Evolutionary conservation across 2,888 invertebrate species (phyloP).

Genomic region (Drosophila imparisetae): DNA sequence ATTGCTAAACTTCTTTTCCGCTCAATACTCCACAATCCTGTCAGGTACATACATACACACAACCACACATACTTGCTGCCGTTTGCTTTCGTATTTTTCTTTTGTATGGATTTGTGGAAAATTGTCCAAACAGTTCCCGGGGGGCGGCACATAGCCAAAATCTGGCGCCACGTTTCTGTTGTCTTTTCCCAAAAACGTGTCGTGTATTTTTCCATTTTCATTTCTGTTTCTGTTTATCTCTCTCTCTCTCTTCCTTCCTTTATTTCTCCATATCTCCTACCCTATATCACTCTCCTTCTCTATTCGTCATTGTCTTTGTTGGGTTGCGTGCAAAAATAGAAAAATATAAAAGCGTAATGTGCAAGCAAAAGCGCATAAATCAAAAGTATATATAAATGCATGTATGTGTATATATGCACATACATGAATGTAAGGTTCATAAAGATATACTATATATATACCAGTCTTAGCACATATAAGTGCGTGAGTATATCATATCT

Average conservation of each 20-base stretch:
- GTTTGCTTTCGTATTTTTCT: constrained; percentile 14
- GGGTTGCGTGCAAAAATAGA: constrained; percentile 66
- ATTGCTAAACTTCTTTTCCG: constrained; percentile 32
- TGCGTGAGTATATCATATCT: constrained; percentile 17
- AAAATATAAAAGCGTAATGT: constrained; percentile 53
- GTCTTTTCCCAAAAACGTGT: constrained; percentile 64
- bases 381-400: constrained; percentile 38
- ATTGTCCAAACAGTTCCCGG: constrained; percentile 18
- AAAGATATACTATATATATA: constrained; percentile 6
- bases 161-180: constrained; percentile 72
- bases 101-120: constrained; percentile 31
- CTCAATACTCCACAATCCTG: constrained; percentile 7
- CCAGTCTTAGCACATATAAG: constrained; percentile 7
- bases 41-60: constrained; percentile 3
- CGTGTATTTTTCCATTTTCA: constrained; percentile 24
- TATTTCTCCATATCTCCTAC: background rate
- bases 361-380: constrained; percentile 62
- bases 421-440: constrained; percentile 5
- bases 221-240: constrained; percentile 26
- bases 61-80: constrained; percentile 16
- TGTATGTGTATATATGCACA: constrained; percentile 3
- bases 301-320: constrained; percentile 33
- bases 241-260: background rate
- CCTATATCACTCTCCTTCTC: background rate
- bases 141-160: constrained; percentile 34